Base-by-base conservation (phyloP, 2,797 vertebrate genomes). In the Poeciliopsis gracilis region DNA sequence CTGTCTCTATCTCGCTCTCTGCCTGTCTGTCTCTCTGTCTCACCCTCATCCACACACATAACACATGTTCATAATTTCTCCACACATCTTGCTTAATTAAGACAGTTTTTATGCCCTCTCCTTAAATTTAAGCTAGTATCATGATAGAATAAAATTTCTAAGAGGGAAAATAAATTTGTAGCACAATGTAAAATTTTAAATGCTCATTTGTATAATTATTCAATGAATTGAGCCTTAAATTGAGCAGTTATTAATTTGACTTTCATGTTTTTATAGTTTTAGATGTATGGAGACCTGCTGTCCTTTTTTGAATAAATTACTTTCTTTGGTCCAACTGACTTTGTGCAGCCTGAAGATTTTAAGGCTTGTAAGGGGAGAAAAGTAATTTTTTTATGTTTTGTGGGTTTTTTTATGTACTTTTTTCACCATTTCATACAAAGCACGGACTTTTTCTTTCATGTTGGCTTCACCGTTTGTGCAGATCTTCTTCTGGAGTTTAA, bases 21-120 rank as follows among this genome's bases (percentile, higher is more conserved):
- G 6, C 8, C 51, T 41, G 41, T 53, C 51, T 55, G 2, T n/a
- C 53, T 55, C 53, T 41, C 41, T 28, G 25, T 59, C n/a, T 57
- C 55, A n/a, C 25, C 11, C 55, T 28, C 55, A n/a, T 59, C 55
- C 25, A 46, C 41, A 66, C 38, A 46, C 77, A 72, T 51, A 51
- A 9, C 53, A 55, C 25, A 55, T n/a, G 53, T 11, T 11, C n/a
- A 55, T 55, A 55, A n/a, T 55, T 55, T 55, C 9, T n/a, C 53
- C 23, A 55, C n/a, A n/a, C 51, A n/a, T n/a, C 70, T 76, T 36
- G 70, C 71, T 57, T n/a, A 4, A 28, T 57, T 57, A 57, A 57
- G 12, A 57, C n/a, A 59, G 55, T 59, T n/a, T 59, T 13, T n/a
- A 13, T 59, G 55, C 23, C n/a, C 53, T 25, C 8, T 25, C 23